phyloP scores from a whole-genome alignment of 2,888 invertebrate genomes.

The Ametastegia equiseti region DNA sequence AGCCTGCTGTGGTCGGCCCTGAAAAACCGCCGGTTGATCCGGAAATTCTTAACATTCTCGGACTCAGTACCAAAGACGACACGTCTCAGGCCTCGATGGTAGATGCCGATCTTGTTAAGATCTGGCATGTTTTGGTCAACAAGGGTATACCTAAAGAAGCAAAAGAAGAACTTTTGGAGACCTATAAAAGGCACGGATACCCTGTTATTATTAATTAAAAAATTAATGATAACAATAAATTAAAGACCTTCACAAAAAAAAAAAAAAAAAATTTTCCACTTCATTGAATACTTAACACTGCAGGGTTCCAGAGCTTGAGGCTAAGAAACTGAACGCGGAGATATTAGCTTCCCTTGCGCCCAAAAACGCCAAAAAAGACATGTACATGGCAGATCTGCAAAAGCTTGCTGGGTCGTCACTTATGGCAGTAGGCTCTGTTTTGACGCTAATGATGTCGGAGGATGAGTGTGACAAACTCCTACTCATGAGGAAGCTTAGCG shows the following conservation, averaged over 20 bases:
- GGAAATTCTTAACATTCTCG: conserved; percentile 14
- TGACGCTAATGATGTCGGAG: not conserved
- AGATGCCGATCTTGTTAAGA: not conserved
- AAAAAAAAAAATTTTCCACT: no score
- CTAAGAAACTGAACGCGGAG: conserved; percentile 6
- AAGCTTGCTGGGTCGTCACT: not conserved
- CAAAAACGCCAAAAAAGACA: conserved; percentile 5
- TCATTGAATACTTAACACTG: no score
- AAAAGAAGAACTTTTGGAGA: conserved; percentile 3
- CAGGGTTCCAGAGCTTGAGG: not conserved
- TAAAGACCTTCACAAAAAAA: no score
- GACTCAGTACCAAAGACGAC: not conserved
- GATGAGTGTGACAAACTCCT: not conserved
- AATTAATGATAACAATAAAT: no score
- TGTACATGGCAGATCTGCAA: not conserved
- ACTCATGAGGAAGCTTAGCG: no score
- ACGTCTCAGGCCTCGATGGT: not conserved
- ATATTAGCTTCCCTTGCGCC: not conserved
- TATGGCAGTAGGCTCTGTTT: not conserved
- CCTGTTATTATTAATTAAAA: no score
- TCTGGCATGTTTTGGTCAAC: not conserved
- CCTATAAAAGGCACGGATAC: conserved; percentile 7
- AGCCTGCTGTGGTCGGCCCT: not conserved
- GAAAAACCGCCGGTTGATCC: not conserved
- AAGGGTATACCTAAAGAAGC: not conserved